Evolutionary conservation across 1,140 invertebrate species (phyloP), one percentile per base, ranked within the genome.

Genomic region (Brachionus koreanus): DNA sequence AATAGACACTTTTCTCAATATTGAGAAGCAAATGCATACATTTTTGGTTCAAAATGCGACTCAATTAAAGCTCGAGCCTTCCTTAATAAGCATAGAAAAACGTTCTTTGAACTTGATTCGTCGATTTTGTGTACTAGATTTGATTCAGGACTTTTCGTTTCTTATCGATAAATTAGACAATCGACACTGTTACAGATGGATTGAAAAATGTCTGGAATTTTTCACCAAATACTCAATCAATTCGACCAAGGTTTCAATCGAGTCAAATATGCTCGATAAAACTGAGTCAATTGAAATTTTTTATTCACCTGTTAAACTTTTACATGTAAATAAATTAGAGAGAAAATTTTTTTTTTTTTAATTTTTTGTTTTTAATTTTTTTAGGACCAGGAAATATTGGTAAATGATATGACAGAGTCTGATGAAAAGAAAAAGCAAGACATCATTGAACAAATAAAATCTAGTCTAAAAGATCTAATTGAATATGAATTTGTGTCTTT

Each of bases 171-270:
- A 74, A 74, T 46, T 74, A 12, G 69, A 74, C n/a, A 74, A 74
- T 46, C 19, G 69, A 46, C 69, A 74, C 9, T 74, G 69, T 39
- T 74, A 74, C 16, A 74, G 69, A 74, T 74, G 69, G 69, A 74
- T 74, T n/a, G 69, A 74, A 46, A 74, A 74, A 29, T 74, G 39
- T 33, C 25, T 74, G 12, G 69, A 74, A 74, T 74, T 74, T 46
- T 74, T 74, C 10, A 74, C 69, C 39, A 74, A 74, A 23, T 74
- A 74, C 43, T 74, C 69, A 5, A 74, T 46, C 10, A 12, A 16
- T 46, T 74, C 69, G 0, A 74, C 69, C 10, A 29, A 46, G 19
- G 69, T 74, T 16, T 25, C 19, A 23, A 29, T 46, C 43, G 37
- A 43, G 19, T 29, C n/a, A 10, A 46, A 74, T 46, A 69, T 69